Base-by-base conservation (phyloP, 2,113 vertebrate species). In the Nothocercus julius region DNA sequence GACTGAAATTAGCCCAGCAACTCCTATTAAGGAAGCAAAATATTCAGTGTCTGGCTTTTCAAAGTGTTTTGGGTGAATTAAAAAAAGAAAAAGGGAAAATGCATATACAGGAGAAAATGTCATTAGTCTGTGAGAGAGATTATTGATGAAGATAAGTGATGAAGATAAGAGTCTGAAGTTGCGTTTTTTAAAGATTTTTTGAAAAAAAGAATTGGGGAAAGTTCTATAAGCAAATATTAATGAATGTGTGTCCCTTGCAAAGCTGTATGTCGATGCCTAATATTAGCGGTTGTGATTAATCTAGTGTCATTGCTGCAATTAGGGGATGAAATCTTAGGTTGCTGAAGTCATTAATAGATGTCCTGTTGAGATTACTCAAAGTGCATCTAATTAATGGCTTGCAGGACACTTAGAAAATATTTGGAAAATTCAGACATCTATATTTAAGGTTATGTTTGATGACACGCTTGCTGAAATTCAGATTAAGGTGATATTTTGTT, bases 241-340 rank as follows among this genome's bases (percentile, higher is more conserved):
- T 70, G 47, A 76, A 6, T 87, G 30, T 80, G 45, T 34, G 80
- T 28, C 56, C 76, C 58, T 92, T 87, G 24, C 21, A 75, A 51
- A 45, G 53, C 68, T 89, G 25, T 69, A 6, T 62, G 40, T 58
- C 44, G 67, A 36, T 85, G 14, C 45, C 63, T 95, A 85, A 85
- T 80, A 94, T 91, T 90, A 94, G 40, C 82, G 62, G 30, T 67
- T 85, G 17, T 87, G 70, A 82, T 79, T 82, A 94, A 87, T 75
- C 30, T 62, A 38, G 47, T 34, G 47, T 69, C 76, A 68, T 54
- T 88, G 32, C 59, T 77, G 40, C 93, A 80, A 90, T 88, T 40
- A 88, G 79, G 93, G 53, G 18, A 61, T 61, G 28, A 82, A 86
- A 67, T 81, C 44, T 72, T 81, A 9, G 3, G 80, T 82, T 78